Conservation (phyloP, 2,797 vertebrate genomes). For the Gymnoscopelus braueri region DNA sequence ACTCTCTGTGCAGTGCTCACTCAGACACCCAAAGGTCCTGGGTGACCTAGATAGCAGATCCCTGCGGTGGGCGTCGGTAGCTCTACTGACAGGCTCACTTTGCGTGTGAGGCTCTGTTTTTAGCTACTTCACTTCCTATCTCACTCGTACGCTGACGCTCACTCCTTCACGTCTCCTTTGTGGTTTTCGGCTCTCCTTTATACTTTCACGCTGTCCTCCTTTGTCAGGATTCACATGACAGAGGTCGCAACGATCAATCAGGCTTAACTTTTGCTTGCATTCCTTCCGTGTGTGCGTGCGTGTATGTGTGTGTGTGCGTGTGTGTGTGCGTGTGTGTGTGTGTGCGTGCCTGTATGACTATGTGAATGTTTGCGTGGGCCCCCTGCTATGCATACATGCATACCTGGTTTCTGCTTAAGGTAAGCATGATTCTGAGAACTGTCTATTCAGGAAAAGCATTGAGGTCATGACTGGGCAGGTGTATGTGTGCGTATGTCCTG, state of each 20-base stretch:
- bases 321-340: constrained; percentile 32
- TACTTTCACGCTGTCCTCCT: constrained; percentile 53
- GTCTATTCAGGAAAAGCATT: constrained; percentile 55
- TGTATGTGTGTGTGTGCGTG: constrained; percentile 10
- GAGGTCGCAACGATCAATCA: constrained; percentile 22
- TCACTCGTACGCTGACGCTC: constrained; percentile 37
- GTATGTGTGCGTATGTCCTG: constrained; percentile 15
- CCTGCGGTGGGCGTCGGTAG: constrained; percentile 64
- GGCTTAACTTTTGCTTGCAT: constrained; percentile 22
- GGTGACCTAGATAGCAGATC: constrained; percentile 77
- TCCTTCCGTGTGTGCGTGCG: constrained; percentile 20
- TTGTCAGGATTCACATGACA: constrained; percentile 50
- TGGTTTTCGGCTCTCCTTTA: constrained; percentile 41
- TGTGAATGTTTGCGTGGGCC: not conserved
- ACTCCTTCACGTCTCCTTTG: not conserved
- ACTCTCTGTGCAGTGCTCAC: constrained; percentile 58
- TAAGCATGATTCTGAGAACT: constrained; percentile 59
- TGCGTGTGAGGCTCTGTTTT: constrained; percentile 60
- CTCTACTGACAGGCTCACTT: constrained; percentile 64
- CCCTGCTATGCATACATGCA: not conserved
- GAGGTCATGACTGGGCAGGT: constrained; percentile 62
- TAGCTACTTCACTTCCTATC: constrained; percentile 69
- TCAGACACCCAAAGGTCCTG: constrained; percentile 68
- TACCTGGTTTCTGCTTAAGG: constrained; percentile 42
- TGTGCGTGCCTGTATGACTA: not conserved